A percentile compares a stretch with the other conserved stretches of the same genome.
Conservation (phyloP, 2,797 vertebrate species). For the Manis crassicaudata region DNA sequence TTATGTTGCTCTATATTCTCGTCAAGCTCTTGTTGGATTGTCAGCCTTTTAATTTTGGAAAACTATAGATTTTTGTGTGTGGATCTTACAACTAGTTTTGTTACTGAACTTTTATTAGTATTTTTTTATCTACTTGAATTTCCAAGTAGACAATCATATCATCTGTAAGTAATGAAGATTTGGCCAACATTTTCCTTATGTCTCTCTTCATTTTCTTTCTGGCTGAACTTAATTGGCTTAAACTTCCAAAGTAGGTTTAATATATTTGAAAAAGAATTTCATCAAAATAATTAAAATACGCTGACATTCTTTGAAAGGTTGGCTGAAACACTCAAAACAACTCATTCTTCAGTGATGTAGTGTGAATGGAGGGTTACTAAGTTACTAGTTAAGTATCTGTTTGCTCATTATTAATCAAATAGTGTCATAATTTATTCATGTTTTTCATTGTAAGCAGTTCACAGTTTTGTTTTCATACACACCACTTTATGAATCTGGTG, state of each 20-base stretch:
- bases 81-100: conserved; percentile 14
- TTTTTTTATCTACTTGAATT: not conserved
- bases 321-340: not conserved
- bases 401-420: not conserved
- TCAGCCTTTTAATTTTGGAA: conserved; percentile 23
- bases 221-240: not conserved
- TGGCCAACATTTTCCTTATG: conserved; percentile 23
- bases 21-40: not conserved
- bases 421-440: not conserved
- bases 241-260: not conserved
- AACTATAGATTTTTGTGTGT: not conserved
- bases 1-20: not conserved
- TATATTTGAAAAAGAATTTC: conserved; percentile 5
- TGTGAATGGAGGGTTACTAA: not conserved
- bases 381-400: not conserved
- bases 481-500: not conserved
- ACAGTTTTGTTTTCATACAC: not conserved
- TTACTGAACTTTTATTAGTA: not conserved
- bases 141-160: not conserved
- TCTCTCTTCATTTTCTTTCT: conserved; percentile 16
- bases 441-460: not conserved
- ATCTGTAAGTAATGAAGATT: conserved; percentile 1
- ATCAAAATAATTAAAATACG: conserved; percentile 5
- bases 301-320: not conserved
- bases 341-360: not conserved